These are phyloP conservation scores for Platorchestia sp. DNA, from an alignment of 1,140 invertebrate species.

Conservation along the genomic window DNA sequence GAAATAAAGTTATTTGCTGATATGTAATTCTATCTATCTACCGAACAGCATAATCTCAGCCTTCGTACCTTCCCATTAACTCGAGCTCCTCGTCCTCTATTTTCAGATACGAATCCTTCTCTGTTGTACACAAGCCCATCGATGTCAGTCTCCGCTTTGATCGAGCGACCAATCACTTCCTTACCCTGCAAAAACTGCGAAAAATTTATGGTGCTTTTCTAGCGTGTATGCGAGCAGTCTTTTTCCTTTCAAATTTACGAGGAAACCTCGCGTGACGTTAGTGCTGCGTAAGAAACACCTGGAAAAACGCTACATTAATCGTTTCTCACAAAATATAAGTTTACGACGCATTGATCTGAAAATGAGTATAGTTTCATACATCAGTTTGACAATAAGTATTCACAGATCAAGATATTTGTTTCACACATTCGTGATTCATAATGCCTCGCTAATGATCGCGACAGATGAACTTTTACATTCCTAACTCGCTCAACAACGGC, in stretches of 20 bases:
- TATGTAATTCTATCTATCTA: not conserved
- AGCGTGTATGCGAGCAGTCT: not conserved
- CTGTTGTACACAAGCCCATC: not conserved
- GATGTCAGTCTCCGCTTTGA: not conserved
- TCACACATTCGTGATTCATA: not conserved
- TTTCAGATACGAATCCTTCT: not conserved
- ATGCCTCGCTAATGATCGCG: too few relatives aligned
- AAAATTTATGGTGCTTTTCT: not conserved
- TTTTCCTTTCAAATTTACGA: not conserved
- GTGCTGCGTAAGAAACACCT: not conserved
- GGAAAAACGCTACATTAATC: not conserved
- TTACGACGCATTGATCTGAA: not conserved
- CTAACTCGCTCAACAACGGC: too few relatives aligned
- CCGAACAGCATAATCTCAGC: not conserved
- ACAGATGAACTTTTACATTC: too few relatives aligned
- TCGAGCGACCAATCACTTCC: not conserved
- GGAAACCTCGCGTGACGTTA: not conserved
- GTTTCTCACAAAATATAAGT: not conserved
- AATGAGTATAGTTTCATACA: not conserved
- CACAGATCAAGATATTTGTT: not conserved
- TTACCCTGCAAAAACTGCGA: not conserved
- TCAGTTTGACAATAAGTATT: not conserved
- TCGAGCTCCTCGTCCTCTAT: not conserved
- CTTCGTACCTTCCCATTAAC: not conserved
- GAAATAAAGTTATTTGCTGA: too few relatives aligned